These are phyloP conservation scores for Engystomops pustulosus DNA, from an alignment of 2,113 vertebrate genomes.

Conservation along the genomic window DNA sequence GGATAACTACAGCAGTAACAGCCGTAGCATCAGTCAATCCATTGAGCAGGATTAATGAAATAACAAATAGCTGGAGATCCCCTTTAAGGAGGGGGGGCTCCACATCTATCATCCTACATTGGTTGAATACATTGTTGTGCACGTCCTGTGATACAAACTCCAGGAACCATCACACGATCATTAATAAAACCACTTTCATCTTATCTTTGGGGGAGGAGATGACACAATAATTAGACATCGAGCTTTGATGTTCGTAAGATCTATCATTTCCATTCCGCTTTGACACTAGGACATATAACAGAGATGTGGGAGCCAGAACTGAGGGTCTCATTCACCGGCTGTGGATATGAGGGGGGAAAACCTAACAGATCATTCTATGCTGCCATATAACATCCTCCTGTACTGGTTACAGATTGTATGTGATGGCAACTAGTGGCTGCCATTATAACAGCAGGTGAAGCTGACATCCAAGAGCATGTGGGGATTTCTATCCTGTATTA, in stretches of 20 bases:
- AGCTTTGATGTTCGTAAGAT: slow-evolving; percentile 19
- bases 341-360: background rate
- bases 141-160: background rate
- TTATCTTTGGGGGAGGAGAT: background rate
- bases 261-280: background rate
- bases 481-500: no score
- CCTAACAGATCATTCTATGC: background rate
- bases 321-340: no score
- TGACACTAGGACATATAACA: background rate
- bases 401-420: background rate
- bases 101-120: no score
- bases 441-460: no score
- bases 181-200: slow-evolving; percentile 26
- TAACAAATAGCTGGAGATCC: no score
- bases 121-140: no score
- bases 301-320: no score
- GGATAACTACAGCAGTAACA: no score
- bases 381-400: background rate
- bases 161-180: background rate
- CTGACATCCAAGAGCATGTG: no score
- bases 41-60: no score
- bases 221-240: slow-evolving; percentile 8
- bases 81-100: no score
- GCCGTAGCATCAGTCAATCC: no score
- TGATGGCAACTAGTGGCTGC: background rate